Evolutionary conservation across 1,140 invertebrate genomes (phyloP).

Genomic region (Diprion similis): DNA sequence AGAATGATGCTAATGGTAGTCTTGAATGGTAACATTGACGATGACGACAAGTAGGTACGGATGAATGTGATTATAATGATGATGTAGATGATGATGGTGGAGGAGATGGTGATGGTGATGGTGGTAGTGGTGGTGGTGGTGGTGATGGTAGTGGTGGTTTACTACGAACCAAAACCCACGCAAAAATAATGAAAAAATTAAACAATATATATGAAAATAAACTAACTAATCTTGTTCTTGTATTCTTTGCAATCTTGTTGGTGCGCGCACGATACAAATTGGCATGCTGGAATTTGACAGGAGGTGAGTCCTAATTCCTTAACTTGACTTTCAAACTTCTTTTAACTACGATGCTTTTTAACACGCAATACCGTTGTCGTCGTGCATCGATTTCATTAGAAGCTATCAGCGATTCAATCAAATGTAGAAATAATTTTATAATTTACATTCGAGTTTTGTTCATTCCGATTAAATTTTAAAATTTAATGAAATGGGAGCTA

Average conservation of each 20-base stretch:
- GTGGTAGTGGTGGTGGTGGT: not conserved
- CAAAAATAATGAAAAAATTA: too few species aligned
- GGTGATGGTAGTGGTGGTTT: not conserved
- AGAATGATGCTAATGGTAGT: too few species aligned
- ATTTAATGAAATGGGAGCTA: too few species aligned
- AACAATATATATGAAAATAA: conserved; percentile 19
- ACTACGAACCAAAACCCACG: not conserved
- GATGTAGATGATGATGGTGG: too few species aligned
- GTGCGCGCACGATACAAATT: conserved; percentile 60
- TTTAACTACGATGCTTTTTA: not conserved
- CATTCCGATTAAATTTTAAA: too few species aligned
- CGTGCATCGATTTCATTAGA: not conserved
- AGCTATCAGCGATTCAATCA: not conserved
- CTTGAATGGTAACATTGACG: too few species aligned
- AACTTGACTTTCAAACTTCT: conserved; percentile 26
- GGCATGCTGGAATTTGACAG: conserved; percentile 61
- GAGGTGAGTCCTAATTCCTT: conserved; percentile 56
- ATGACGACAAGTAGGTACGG: too few species aligned
- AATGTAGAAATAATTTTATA: too few species aligned
- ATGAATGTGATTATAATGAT: too few species aligned
- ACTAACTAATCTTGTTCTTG: conserved; percentile 59
- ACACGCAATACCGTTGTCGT: not conserved
- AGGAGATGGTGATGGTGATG: too few species aligned
- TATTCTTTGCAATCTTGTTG: conserved; percentile 63
- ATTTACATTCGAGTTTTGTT: too few species aligned